Evolutionary conservation across 1,140 invertebrate species (phyloP), one percentile per base, ranked within the genome.

Genomic region (Leptoteleia sp.): DNA sequence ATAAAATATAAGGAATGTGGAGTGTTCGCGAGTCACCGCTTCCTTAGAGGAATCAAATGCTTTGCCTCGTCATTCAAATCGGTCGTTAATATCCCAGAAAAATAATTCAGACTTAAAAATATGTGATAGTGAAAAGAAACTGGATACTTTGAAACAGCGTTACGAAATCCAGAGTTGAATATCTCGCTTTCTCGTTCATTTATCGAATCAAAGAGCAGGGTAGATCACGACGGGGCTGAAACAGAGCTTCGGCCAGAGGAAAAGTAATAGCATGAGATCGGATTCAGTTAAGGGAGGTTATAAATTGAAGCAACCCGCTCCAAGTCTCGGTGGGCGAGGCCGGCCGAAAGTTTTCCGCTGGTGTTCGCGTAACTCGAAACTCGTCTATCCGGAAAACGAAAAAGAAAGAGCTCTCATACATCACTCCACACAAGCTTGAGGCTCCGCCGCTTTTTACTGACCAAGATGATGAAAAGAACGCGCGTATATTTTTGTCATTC

Each of bases 251-350:
- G 76, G 61, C 67, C 68, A 79, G 79, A 82, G 80, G 61, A 82
- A 80, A 78, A 81, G 83, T 79, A 83, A 82, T 82, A 79, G 77
- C 68, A 80, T 76, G 75, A 81, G 79, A 82, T 84, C 84, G 80
- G 82, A 87, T 87, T 85, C 85, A 82, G 84, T 88, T 88, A 85
- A 81, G 84, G 76, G 72, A 65, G 82, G 82, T 86, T 87, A 88
- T 88, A 88, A 87, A 88, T 88, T 86, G 81, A 81, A 73, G 73
- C 64, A 82, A 80, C 68, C 62, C 52, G 59, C 76, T 79, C 81
- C 65, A 83, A 87, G 80, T 87, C 85, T 84, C 79, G 79, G 47
- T 78, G 81, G 84, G 80, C 52, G 68, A 81, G 76, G 67, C 76
- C 71, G 55, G 71, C 62, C 75, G 67, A 87, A 88, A 88, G 79